phyloP scores from a whole-genome alignment of 2,797 vertebrate genomes.

The Thunnus albacares region DNA sequence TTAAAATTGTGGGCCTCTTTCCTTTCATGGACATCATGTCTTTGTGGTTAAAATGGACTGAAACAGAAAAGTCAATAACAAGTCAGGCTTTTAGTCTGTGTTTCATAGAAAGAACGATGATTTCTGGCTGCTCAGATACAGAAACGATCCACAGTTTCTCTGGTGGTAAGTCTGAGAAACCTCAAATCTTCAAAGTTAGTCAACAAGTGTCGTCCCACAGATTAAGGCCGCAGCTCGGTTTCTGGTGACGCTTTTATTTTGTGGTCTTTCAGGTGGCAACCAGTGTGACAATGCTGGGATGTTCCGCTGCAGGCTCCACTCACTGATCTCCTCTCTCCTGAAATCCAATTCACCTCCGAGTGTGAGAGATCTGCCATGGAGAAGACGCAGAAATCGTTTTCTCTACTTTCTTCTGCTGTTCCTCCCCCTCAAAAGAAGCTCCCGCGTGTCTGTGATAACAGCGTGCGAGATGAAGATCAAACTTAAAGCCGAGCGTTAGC shows the following conservation, averaged over 20 bases:
- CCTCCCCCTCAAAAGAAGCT: conserved; percentile 37
- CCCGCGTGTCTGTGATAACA: conserved; percentile 42
- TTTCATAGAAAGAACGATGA: conserved; percentile 24
- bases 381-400: conserved; percentile 56
- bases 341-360: conserved; percentile 52
- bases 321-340: conserved; percentile 63
- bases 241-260: conserved; percentile 52
- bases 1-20: conserved; percentile 4
- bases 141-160: not conserved
- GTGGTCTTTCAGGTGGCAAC: conserved; percentile 60
- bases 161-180: conserved; percentile 9
- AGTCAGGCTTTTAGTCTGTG: conserved; percentile 35
- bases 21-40: not conserved
- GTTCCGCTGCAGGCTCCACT: conserved; percentile 57
- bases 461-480: conserved; percentile 57
- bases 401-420: conserved; percentile 45
- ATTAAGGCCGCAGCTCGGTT: conserved; percentile 52
- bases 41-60: conserved; percentile 42
- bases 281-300: conserved; percentile 37
- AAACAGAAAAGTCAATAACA: conserved; percentile 50
- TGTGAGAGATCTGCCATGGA: conserved; percentile 38
- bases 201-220: conserved; percentile 45
- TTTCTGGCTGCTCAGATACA: conserved; percentile 27
- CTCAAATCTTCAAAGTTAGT: conserved; percentile 42
- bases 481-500: conserved; percentile 56